A percentile compares a stretch with the other conserved stretches of the same genome.
phyloP scores from a whole-genome alignment of 2,113 vertebrate species.

The Oreocharis arfaki region DNA sequence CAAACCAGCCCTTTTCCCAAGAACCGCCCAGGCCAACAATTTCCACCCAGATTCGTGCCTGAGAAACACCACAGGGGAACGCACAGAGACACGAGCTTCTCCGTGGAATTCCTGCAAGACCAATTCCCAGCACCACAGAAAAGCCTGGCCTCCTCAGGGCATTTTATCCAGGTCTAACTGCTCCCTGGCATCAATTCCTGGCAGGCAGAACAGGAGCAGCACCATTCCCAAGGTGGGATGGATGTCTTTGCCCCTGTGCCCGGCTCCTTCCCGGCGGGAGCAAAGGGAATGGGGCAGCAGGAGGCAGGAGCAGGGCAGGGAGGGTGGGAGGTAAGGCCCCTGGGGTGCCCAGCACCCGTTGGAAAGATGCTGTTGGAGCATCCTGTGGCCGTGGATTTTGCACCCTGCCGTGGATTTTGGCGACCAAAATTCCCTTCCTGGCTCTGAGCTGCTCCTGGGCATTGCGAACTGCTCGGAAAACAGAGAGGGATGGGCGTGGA shows the following conservation, averaged over 20 bases:
- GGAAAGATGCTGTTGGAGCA: background rate
- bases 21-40: background rate
- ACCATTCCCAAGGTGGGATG: background rate
- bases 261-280: background rate
- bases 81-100: background rate
- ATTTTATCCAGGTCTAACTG: background rate
- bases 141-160: background rate
- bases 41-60: background rate
- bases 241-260: background rate
- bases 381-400: background rate
- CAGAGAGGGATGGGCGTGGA: background rate
- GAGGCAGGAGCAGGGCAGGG: background rate
- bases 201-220: background rate
- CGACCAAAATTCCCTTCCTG: background rate
- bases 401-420: background rate
- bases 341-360: rapidly evolving
- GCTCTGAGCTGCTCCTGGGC: background rate
- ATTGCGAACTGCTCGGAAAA: rapidly evolving
- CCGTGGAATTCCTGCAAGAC: background rate
- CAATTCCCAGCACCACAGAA: background rate
- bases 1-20: background rate
- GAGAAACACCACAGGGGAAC: background rate
- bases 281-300: background rate
- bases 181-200: background rate
- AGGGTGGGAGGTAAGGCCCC: background rate